A percentile compares a stretch with the other conserved stretches of the same genome.
Conservation (phyloP, 2,797 vertebrate species). For the Bryconaethiops microstoma region DNA sequence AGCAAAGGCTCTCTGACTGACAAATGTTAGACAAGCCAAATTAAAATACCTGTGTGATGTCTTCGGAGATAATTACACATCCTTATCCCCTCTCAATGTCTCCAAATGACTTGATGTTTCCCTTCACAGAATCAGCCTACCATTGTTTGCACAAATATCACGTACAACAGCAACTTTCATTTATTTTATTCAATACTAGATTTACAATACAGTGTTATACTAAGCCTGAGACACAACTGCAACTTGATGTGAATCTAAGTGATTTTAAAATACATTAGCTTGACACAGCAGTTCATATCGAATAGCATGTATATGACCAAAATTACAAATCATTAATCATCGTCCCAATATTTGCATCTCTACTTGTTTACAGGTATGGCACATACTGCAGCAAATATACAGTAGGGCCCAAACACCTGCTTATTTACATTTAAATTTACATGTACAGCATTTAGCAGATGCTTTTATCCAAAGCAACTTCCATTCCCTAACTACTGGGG, state of each 20-base stretch:
- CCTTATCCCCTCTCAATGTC: conserved; percentile 43
- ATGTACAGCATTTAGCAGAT: too few relatives aligned
- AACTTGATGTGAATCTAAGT: neutral
- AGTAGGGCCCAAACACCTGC: too few relatives aligned
- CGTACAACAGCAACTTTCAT: neutral
- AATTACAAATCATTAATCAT: neutral
- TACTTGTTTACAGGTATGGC: neutral
- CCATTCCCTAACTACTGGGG: too few relatives aligned
- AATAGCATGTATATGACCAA: neutral
- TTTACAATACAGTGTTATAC: neutral
- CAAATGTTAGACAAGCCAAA: conserved; percentile 50
- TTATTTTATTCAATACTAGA: neutral
- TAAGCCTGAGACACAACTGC: neutral
- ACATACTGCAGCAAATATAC: neutral
- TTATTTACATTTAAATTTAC: too few relatives aligned
- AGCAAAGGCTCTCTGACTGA: conserved; percentile 50
- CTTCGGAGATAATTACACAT: conserved; percentile 49
- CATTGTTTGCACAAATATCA: neutral
- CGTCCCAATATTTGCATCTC: too few relatives aligned
- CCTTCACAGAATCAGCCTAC: conserved; percentile 10
- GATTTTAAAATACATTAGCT: neutral
- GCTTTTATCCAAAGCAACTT: too few relatives aligned
- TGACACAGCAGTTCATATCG: neutral
- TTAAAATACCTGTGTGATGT: conserved; percentile 51
- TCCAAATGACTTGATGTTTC: conserved; percentile 45